Percentiles rank a stretch among this genome's conserved stretches.
Evolutionary conservation across 2,797 vertebrate genomes (phyloP).

Genomic region (Arctocebus calabarensis): DNA sequence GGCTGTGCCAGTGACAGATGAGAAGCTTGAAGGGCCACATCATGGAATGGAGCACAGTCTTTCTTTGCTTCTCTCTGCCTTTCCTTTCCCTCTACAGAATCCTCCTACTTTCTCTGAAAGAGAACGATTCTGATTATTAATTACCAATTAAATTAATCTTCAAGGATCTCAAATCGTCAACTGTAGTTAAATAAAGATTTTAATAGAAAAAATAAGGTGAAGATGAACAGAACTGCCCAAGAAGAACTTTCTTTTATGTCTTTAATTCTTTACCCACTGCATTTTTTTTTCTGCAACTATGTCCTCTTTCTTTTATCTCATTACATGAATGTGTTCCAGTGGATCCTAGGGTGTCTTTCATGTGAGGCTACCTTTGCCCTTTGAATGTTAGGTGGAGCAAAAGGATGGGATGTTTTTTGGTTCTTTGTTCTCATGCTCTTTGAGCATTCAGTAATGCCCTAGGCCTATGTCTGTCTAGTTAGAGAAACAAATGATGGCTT

Average conservation of each 20-base stretch:
- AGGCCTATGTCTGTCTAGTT: background rate
- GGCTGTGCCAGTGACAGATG: accelerated
- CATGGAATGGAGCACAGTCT: too few relatives aligned
- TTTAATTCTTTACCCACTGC: background rate
- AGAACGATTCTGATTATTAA: background rate
- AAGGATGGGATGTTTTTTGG: background rate
- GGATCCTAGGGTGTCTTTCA: background rate
- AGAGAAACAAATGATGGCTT: background rate
- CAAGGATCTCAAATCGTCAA: background rate
- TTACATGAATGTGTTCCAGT: background rate
- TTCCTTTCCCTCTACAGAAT: background rate
- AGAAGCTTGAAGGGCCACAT: background rate
- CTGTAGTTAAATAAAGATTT: background rate
- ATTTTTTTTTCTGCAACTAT: background rate
- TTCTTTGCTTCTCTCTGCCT: background rate
- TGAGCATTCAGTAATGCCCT: background rate
- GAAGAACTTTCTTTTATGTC: background rate
- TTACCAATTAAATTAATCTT: constrained; percentile 2
- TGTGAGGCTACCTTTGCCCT: background rate
- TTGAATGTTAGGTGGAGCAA: background rate
- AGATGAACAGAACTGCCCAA: background rate
- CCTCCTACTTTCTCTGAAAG: background rate
- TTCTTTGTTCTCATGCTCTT: too few relatives aligned
- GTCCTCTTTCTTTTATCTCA: background rate
- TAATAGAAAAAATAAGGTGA: background rate